Evolutionary conservation across 2,888 invertebrate genomes (phyloP), one percentile per base, ranked within the genome.

Genomic region (Mycalesis mineus): DNA sequence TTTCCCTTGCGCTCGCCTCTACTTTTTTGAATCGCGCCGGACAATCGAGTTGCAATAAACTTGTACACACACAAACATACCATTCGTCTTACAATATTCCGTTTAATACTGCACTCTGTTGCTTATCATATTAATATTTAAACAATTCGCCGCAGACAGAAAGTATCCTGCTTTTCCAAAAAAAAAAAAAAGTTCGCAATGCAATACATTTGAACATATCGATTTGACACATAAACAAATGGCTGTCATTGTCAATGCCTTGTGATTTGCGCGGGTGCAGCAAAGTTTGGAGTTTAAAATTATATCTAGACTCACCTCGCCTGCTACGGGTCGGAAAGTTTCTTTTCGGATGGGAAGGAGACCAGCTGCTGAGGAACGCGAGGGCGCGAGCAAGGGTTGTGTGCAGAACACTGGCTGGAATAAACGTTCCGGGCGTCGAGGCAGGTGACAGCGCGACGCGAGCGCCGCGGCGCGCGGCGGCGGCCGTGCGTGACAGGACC

Each of bases 401-500:
- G 61, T 63, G 61, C 56, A 64, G 64, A 62, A 55, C 63, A 64
- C 61, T 60, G 67, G 67, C 62, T 68, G 63, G 62, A 66, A 61
- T 51, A 61, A 62, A 64, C 64, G 68, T 67, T 55, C 63, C 55
- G 71, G 74, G 72, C 73, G 76, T 71, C 77, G 74, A 65, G 74
- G 75, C 78, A 73, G 68, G 71, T 75, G 66, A 65, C 67, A 63
- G 68, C 62, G 67, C 65, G 81, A 78, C 73, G 70, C 78, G 72
- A 80, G 84, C 85, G 84, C 84, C 83, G 83, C 84, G 84, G 78
- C 82, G 82, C 82, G 72, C 69, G 60, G 60, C 77, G 81, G 81
- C 78, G 80, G 73, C 77, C 78, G 75, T 65, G 64, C 52, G 67
- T 65, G 76, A 74, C 71, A 71, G 42, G 57, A 58, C 58, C 65